Base-by-base conservation (phyloP, 1,140 invertebrate genomes). In the Ceratina australensis region DNA sequence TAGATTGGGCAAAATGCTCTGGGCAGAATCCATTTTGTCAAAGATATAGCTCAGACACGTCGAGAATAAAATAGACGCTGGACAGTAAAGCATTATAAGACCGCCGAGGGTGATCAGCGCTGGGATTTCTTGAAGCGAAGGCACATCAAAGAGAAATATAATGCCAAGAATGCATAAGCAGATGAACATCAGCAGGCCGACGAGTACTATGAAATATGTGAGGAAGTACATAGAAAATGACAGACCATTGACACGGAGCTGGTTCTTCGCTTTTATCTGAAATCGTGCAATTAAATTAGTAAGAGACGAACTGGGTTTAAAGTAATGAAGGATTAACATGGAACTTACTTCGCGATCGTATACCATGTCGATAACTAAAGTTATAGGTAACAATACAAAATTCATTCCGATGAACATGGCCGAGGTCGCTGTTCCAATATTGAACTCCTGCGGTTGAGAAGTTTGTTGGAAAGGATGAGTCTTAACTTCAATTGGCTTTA, bases 251-350 rank as follows among this genome's bases (percentile, higher is more conserved):
- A 97, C 95, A 28, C 96, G 93, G 13, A 97, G 92, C 85, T 97
- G 96, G 89, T 97, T 96, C 90, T 96, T 96, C 1, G 96, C 95
- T 92, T 96, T 96, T 71, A 95, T 95, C 96, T 97, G 42, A n/a
- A 60, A 15, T 42, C 15, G 22, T n/a, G 61, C n/a, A 54, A 54
- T 10, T 18, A 69, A 0, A 26, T 57, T 47, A 0, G n/a, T 4
- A 33, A 3, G 60, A 49, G n/a, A 63, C 33, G 0, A 78, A 56
- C 52, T 50, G 49, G 18, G n/a, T 3, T 24, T n/a, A 7, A 33
- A 26, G 52, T 24, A 16, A n/a, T 0, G 15, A 56, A 66, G 47
- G 61, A 64, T 20, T 20, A 67, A 16, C 18, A n/a, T 18, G 67
- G 64, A 22, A 59, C 82, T 89, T 92, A 97, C 97, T 94, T 97